A percentile compares a stretch with the other conserved stretches of the same genome.
Evolutionary conservation across 2,888 invertebrate species (phyloP).

Genomic region (Microctonus brassicae): DNA sequence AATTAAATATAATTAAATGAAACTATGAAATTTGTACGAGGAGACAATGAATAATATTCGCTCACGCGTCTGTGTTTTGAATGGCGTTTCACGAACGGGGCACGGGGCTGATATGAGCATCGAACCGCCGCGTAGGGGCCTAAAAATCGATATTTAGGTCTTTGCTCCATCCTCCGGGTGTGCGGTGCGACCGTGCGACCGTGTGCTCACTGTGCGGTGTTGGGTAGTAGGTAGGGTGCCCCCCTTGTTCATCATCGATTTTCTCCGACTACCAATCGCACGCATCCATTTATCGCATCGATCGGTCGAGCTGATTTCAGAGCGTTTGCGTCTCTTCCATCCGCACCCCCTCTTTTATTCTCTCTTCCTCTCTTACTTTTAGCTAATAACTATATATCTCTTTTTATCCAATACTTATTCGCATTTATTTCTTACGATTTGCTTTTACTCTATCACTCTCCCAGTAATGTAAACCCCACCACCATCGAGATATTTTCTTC

Average conservation of each 20-base stretch:
- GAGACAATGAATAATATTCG: slow-evolving; percentile 33
- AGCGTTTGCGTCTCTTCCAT: slow-evolving; percentile 60
- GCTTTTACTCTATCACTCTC: too few relatives aligned
- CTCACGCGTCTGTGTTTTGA: slow-evolving; percentile 63
- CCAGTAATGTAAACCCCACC: background rate
- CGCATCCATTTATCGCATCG: slow-evolving; percentile 85
- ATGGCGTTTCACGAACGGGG: slow-evolving; percentile 61
- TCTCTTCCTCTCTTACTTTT: slow-evolving; percentile 29
- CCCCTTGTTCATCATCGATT: slow-evolving; percentile 61
- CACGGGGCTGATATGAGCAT: slow-evolving; percentile 67
- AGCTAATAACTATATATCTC: background rate
- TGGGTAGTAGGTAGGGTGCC: slow-evolving; percentile 57
- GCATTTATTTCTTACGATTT: background rate
- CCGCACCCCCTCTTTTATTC: slow-evolving; percentile 28
- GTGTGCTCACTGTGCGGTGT: slow-evolving; percentile 45
- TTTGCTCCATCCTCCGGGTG: slow-evolving; percentile 75
- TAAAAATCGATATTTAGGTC: slow-evolving; percentile 80
- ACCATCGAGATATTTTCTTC: too few relatives aligned
- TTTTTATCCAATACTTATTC: background rate
- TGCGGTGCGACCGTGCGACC: slow-evolving; percentile 44
- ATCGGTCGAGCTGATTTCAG: slow-evolving; percentile 71
- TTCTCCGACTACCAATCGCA: slow-evolving; percentile 75
- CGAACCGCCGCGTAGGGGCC: slow-evolving; percentile 75
- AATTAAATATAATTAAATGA: background rate
- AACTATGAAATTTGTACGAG: slow-evolving; percentile 12